Percentiles rank a stretch among this genome's conserved stretches.
Evolutionary conservation across 2,113 vertebrate species (phyloP).

Genomic region (Pipra filicauda): DNA sequence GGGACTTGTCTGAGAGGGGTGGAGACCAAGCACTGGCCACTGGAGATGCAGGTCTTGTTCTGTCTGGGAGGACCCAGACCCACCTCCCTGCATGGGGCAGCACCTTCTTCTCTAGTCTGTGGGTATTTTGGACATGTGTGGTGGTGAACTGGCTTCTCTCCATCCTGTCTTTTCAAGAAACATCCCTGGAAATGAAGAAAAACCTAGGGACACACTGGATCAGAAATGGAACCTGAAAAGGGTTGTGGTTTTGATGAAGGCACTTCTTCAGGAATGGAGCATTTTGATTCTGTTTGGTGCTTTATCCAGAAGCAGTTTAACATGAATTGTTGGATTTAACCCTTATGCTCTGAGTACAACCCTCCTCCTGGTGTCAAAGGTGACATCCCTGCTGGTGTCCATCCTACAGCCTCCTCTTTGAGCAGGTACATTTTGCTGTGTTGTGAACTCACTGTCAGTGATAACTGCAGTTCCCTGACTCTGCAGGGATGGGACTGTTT

Average conservation of each 20-base stretch:
- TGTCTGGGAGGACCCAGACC: too few species aligned
- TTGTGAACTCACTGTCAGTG: neutral
- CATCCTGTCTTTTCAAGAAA: neutral
- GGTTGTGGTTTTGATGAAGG: neutral
- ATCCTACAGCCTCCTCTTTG: neutral
- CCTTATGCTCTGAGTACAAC: neutral
- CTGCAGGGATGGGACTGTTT: neutral
- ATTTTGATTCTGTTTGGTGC: neutral
- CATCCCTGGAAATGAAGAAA: neutral
- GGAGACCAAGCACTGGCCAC: neutral
- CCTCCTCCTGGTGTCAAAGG: neutral
- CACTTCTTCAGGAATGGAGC: neutral
- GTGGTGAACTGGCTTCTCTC: neutral
- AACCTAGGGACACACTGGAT: neutral
- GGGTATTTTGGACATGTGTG: neutral
- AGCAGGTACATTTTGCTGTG: neutral
- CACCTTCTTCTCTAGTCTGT: neutral
- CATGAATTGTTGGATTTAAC: neutral
- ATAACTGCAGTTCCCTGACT: neutral
- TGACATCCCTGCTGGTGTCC: fast-evolving
- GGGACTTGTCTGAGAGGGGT: neutral
- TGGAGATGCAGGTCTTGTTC: neutral
- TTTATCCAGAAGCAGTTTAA: neutral
- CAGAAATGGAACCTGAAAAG: neutral
- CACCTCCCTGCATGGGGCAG: neutral